A percentile compares a stretch with the other conserved stretches of the same genome.
These are phyloP conservation scores for Vanessa tameamea DNA, from an alignment of 1,140 invertebrate genomes.

Conservation along the genomic window DNA sequence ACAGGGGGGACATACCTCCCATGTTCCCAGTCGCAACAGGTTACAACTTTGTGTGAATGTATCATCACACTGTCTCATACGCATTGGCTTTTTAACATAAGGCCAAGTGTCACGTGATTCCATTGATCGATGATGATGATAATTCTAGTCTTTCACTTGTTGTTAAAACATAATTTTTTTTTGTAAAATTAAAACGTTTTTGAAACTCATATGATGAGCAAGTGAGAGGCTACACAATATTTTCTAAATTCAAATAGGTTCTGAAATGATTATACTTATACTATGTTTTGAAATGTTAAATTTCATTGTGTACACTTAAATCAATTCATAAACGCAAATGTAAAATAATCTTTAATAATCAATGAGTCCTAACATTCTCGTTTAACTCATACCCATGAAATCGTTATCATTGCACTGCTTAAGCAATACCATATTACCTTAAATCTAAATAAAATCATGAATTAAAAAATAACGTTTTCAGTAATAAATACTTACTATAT, in stretches of 20 bases:
- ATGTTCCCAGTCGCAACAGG: slow-evolving; percentile 55
- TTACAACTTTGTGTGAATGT: slow-evolving; percentile 54
- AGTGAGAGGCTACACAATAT: not conserved
- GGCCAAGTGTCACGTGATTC: slow-evolving; percentile 30
- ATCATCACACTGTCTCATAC: slow-evolving; percentile 36
- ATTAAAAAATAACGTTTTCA: slow-evolving; percentile 3
- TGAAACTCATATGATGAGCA: not conserved
- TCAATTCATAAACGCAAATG: not conserved
- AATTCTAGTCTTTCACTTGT: slow-evolving; percentile 17
- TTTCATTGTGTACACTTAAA: not conserved
- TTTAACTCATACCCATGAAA: slow-evolving; percentile 41
- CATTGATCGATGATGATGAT: slow-evolving; percentile 15
- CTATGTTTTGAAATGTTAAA: not conserved
- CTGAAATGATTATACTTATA: not conserved
- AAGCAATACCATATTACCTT: slow-evolving; percentile 34
- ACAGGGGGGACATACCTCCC: slow-evolving; percentile 72
- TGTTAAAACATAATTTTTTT: not conserved
- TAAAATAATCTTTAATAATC: not conserved
- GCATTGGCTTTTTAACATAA: slow-evolving; percentile 48
- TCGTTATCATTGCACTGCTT: slow-evolving; percentile 58
- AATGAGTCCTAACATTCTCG: slow-evolving; percentile 6
- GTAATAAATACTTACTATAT: not conserved
- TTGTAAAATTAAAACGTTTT: not conserved
- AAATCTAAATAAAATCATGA: slow-evolving; percentile 4
- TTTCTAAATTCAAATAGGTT: not conserved